Evolutionary conservation across 2,888 invertebrate species (phyloP), one percentile per base, ranked within the genome.

Genomic region (Cataglyphis altisquamis): DNA sequence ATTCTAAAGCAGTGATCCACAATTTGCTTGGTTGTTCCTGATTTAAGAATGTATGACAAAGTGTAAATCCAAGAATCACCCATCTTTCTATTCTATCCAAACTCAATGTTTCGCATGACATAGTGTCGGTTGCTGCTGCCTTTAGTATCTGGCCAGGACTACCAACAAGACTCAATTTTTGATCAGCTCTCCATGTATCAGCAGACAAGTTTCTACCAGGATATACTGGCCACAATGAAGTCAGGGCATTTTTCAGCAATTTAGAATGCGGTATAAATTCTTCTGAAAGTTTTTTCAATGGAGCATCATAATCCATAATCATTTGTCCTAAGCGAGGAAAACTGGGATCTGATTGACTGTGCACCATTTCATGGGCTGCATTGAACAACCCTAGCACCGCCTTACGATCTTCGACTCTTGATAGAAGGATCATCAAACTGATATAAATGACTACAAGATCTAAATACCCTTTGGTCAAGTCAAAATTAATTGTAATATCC

Each of bases 81-180:
- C 99, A 99, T 92, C 98, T 97, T 94, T 99, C 99, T 96, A 99
- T 97, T 57, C 97, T 96, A 93, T 99, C 99, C 84, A 99, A 95
- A 0, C 99, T 99, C 72, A 99, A 95, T 95, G 98, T 99, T 95
- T 99, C 99, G 95, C 99, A 99, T 2, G 99, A 99, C 96, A 99
- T 98, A 32, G 98, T 98, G 91, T 99, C 99, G 0, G 99, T 98
- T 91, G 98, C 97, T 0, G 99, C 98, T 5, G 99, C 99, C 94
- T 98, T 99, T 29, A 99, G 95, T 77, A 99, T 96, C 92, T 98
- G 98, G n/a, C 97, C 97, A 0, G 99, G 99, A 95, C 98, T 99
- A 41, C 98, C 98, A 3, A 99, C 98, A 62, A 99, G 95, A 92
- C 99, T 99, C 48, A 99, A 95, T 94, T 98, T 98, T 93, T 98